Evolutionary conservation across 2,113 vertebrate genomes (phyloP).

Genomic region (Lynx canadensis): DNA sequence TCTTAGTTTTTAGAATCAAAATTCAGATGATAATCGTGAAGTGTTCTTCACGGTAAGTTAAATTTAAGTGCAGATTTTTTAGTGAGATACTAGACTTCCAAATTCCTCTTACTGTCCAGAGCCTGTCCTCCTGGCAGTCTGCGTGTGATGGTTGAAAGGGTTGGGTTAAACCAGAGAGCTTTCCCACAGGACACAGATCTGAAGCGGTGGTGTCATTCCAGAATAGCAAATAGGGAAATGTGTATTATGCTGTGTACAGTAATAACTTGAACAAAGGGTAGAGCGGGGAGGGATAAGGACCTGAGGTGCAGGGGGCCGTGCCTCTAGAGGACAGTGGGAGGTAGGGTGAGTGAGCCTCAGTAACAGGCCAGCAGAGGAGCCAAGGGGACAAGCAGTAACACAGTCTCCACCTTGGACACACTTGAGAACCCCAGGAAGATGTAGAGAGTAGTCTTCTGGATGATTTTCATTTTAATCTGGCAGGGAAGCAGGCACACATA

Average conservation of each 20-base stretch:
- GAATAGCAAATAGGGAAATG: neutral
- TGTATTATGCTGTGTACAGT: neutral
- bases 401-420: neutral
- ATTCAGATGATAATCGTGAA: conserved; percentile 46
- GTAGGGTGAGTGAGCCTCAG: too few relatives aligned
- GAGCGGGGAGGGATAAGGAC: neutral
- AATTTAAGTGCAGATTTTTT: neutral
- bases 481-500: neutral
- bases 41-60: conserved; percentile 74
- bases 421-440: neutral
- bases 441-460: neutral
- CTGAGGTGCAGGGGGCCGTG: neutral
- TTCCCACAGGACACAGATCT: neutral
- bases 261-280: neutral
- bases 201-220: neutral
- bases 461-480: neutral
- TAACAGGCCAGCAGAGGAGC: too few relatives aligned
- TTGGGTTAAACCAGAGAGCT: neutral
- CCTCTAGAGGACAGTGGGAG: neutral
- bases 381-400: fast-evolving
- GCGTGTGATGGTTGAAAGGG: neutral
- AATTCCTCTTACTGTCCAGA: neutral
- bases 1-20: conserved; percentile 49
- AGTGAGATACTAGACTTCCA: neutral
- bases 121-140: neutral